Conservation (phyloP, 2,888 invertebrate species). For the Latheticus oryzae region DNA sequence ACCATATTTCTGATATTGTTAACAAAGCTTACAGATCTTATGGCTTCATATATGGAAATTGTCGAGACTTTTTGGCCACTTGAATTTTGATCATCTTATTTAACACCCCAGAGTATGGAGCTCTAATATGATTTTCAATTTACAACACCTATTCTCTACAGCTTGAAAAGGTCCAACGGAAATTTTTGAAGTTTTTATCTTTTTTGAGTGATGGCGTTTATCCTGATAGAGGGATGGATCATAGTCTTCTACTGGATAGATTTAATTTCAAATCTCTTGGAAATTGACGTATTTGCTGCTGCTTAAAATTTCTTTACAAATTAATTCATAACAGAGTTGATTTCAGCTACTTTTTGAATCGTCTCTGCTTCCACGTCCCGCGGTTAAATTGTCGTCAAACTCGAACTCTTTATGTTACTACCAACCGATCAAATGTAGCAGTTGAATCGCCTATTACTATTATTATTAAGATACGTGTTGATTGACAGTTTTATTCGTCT, state of each 20-base stretch:
- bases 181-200: neutral
- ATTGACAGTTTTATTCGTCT: too few relatives aligned
- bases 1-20: too few relatives aligned
- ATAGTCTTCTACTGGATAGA: neutral
- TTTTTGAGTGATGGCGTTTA: neutral
- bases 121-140: too few relatives aligned
- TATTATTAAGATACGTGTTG: too few relatives aligned
- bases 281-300: neutral
- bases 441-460: neutral
- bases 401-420: neutral
- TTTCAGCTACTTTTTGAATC: neutral
- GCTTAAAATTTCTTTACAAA: neutral
- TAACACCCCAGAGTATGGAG: too few relatives aligned
- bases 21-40: too few relatives aligned
- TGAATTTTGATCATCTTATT: too few relatives aligned
- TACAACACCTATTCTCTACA: too few relatives aligned
- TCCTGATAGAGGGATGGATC: neutral
- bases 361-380: neutral
- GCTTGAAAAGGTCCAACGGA: neutral
- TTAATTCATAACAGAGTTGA: neutral
- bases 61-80: too few relatives aligned
- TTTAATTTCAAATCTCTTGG: neutral
- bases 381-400: neutral
- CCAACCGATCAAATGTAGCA: neutral
- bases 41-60: too few relatives aligned